phyloP scores from a whole-genome alignment of 2,888 invertebrate species.

The Oithona nana region DNA sequence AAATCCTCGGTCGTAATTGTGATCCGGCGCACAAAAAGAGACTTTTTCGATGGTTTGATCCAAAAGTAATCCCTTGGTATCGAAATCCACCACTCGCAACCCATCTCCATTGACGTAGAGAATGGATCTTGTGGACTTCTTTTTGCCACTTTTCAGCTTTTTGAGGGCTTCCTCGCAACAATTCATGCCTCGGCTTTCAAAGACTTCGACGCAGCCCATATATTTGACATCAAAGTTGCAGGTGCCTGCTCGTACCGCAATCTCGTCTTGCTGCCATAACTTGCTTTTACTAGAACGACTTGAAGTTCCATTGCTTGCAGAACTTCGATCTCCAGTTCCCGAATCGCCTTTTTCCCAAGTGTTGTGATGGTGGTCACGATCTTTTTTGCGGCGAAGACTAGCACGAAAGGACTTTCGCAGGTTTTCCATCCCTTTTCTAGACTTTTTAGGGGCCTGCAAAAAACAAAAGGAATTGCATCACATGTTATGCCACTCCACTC shows the following conservation, averaged over 20 bases:
- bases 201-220: slow-evolving; percentile 95
- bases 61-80: slow-evolving; percentile 92
- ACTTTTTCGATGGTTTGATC: slow-evolving; percentile 99
- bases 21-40: slow-evolving; percentile 98
- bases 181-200: slow-evolving; percentile 97
- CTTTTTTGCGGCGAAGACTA: slow-evolving; percentile 77
- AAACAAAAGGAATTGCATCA: too few species aligned
- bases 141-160: slow-evolving; percentile 43
- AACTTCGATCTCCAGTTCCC: neutral
- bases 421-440: slow-evolving; percentile 47
- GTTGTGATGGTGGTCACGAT: slow-evolving; percentile 42
- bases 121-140: slow-evolving; percentile 63
- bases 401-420: slow-evolving; percentile 73
- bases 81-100: slow-evolving; percentile 89
- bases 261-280: slow-evolving; percentile 96
- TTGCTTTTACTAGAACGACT: slow-evolving; percentile 57
- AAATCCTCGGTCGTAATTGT: slow-evolving; percentile 91
- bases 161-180: slow-evolving; percentile 98
- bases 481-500: slow-evolving; percentile 25
- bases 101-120: slow-evolving; percentile 87
- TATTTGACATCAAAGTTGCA: slow-evolving; percentile 98
- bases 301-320: neutral
- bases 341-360: too few species aligned
- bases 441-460: neutral
- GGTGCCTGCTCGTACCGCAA: slow-evolving; percentile 80